These are phyloP conservation scores for Tribolium freemani DNA, from an alignment of 2,888 invertebrate genomes.

Conservation along the genomic window DNA sequence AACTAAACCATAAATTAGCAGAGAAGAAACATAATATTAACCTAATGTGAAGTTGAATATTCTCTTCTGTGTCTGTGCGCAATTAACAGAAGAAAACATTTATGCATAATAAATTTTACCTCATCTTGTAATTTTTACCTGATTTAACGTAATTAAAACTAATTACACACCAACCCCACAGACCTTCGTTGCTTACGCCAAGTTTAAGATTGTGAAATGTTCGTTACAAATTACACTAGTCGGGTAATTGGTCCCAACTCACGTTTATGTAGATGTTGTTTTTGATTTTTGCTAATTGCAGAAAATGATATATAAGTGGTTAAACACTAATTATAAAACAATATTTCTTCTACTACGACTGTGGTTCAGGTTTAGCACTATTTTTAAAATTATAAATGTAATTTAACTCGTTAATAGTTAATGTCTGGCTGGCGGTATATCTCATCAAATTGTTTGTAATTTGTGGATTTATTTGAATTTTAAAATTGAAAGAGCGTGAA, in stretches of 20 bases:
- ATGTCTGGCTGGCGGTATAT: neutral
- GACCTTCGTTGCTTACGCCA: conserved; percentile 21
- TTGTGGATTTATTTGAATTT: conserved; percentile 1
- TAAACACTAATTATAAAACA: conserved; percentile 4
- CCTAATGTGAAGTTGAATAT: neutral
- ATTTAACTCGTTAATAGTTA: neutral
- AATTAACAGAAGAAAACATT: neutral
- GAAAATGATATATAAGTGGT: conserved; percentile 5
- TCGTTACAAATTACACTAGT: neutral
- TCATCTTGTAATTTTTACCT: conserved; percentile 8
- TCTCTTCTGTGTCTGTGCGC: neutral
- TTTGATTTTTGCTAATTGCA: neutral
- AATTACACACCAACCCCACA: conserved; percentile 32
- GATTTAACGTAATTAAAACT: conserved; percentile 21
- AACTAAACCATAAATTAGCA: neutral
- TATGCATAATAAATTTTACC: neutral
- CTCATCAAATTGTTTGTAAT: conserved; percentile 2
- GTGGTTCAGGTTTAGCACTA: neutral
- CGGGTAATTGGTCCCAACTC: neutral
- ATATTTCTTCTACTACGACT: neutral
- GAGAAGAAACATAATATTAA: neutral
- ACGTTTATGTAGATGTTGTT: neutral
- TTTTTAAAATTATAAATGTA: neutral
- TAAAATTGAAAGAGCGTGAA: neutral
- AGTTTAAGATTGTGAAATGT: neutral